A percentile compares a stretch with the other conserved stretches of the same genome.
Evolutionary conservation across 2,888 invertebrate genomes (phyloP).

Genomic region (Parasteatoda lunata): DNA sequence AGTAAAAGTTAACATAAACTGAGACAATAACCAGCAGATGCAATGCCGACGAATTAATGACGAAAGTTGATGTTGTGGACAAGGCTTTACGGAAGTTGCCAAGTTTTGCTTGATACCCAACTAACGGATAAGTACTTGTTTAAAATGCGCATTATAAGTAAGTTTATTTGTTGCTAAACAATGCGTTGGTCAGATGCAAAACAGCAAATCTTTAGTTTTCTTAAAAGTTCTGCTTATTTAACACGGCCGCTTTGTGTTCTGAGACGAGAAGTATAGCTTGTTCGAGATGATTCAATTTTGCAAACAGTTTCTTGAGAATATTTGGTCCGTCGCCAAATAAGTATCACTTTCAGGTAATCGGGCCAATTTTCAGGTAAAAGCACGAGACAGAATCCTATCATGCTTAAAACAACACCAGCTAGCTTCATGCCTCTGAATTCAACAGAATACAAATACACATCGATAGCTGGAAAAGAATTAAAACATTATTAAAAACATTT

Average conservation of each 20-base stretch:
- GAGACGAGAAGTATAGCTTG: constrained; percentile 92
- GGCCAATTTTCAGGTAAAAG: constrained; percentile 98
- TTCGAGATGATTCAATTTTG: constrained; percentile 80
- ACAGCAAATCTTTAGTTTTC: too few species aligned
- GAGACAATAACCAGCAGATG: too few species aligned
- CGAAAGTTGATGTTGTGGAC: too few species aligned
- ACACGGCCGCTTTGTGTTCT: constrained; percentile 94
- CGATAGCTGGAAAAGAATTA: constrained; percentile 81
- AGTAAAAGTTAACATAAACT: too few species aligned
- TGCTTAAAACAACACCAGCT: constrained; percentile 92
- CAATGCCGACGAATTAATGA: too few species aligned
- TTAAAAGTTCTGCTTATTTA: constrained; percentile 75
- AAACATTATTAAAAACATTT: too few species aligned
- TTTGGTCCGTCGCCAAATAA: constrained; percentile 77
- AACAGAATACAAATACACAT: constrained; percentile 88
- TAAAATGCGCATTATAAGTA: too few species aligned
- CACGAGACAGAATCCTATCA: constrained; percentile 92
- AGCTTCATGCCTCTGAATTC: constrained; percentile 95
- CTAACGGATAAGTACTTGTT: too few species aligned
- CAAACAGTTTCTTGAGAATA: constrained; percentile 57
- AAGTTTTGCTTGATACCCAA: too few species aligned
- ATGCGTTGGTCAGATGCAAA: too few species aligned
- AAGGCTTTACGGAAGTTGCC: too few species aligned
- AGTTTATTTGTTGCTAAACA: too few species aligned
- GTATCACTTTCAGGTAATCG: constrained; percentile 90